Base-by-base conservation (phyloP, 2,113 vertebrate species). In the Micronisus gabar region DNA sequence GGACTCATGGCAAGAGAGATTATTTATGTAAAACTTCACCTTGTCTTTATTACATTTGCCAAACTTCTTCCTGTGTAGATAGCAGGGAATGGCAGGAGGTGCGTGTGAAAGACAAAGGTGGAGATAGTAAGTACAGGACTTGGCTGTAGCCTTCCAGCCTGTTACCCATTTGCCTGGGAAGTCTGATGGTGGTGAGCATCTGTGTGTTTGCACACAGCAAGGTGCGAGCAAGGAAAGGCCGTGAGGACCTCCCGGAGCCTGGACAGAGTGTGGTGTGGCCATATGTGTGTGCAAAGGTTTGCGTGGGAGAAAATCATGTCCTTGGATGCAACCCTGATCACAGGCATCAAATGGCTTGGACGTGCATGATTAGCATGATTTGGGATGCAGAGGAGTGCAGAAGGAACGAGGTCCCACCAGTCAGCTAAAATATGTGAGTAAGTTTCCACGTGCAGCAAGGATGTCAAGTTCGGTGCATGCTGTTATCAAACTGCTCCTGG, bases 1-100 rank as follows among this genome's bases (percentile, higher is more conserved):
- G 86, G 52, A 92, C 86, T 95, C 97, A 91, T 95, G 85, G 95
- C 92, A 86, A 83, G 91, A 94, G 92, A 95, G 95, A 94, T 96
- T 95, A 96, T 96, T 97, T 92, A 95, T 95, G 91, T 95, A 93
- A 92, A 94, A 81, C 86, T 91, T 96, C 95, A 92, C 94, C 95
- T 95, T 92, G 93, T 93, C 92, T 86, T 96, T 93, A 95, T 95
- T 95, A 95, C 47, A 18, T 81, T 92, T 92, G 59, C 95, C 90
- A 88, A 97, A 96, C 86, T 95, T 95, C 91, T 95, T 96, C 92
- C 95, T 81, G 83, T 43, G 75, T 66, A 91, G 91, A 94, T 81
- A 86, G 91, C 19, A 11, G 61, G 38, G 43, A 63, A 38, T 2
- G 10, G 82, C 7, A 3, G 89, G 94, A 94, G 89, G 38, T 71